These are phyloP conservation scores for Oryzias sinensis DNA, from an alignment of 2,797 vertebrate genomes.

Conservation along the genomic window DNA sequence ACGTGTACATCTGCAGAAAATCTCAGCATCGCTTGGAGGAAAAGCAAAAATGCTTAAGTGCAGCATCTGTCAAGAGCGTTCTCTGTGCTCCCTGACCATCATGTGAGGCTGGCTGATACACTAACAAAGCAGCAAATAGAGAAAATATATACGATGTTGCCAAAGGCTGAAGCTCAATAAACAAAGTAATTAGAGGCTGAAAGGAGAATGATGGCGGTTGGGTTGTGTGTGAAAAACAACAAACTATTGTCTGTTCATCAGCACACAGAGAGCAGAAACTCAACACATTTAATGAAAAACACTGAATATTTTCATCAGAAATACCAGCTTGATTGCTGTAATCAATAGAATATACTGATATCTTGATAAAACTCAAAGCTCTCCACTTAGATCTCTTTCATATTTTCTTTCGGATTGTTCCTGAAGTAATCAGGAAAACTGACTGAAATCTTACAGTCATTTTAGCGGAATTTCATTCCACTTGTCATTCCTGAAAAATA, in stretches of 20 bases:
- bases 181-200: conserved; percentile 56
- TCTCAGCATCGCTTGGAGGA: conserved; percentile 29
- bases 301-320: not conserved
- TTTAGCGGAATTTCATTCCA: too few species aligned
- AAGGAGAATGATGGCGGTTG: conserved; percentile 70
- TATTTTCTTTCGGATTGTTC: too few species aligned
- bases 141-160: conserved; percentile 27
- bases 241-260: conserved; percentile 41
- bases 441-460: too few species aligned
- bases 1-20: conserved; percentile 34
- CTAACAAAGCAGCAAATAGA: conserved; percentile 36
- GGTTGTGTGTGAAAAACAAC: conserved; percentile 76
- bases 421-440: too few species aligned
- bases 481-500: too few species aligned
- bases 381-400: too few species aligned
- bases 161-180: conserved; percentile 25
- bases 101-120: conserved; percentile 11
- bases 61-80: conserved; percentile 33
- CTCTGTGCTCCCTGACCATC: conserved; percentile 3
- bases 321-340: too few species aligned
- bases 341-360: too few species aligned
- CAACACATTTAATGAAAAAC: not conserved
- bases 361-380: too few species aligned
- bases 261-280: not conserved
- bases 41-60: conserved; percentile 24